Percentiles rank a stretch among this genome's conserved stretches.
Conservation (phyloP, 2,113 vertebrate species). For the Saccopteryx bilineata region DNA sequence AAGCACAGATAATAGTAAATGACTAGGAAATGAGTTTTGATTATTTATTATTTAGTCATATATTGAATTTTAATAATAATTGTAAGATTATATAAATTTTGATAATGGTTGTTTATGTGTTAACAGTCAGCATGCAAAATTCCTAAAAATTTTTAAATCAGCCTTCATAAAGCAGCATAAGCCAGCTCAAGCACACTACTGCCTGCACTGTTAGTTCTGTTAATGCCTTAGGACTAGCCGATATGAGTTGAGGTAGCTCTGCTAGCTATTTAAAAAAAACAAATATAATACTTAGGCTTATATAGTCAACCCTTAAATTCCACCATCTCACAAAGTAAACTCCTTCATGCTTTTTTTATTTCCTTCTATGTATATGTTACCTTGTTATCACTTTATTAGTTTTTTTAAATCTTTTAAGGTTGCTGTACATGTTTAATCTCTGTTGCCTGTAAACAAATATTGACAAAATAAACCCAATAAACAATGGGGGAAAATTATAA, state of each 20-base stretch:
- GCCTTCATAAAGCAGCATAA: not conserved
- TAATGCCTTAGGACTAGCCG: not conserved
- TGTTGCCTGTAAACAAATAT: constrained; percentile 40
- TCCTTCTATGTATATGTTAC: not conserved
- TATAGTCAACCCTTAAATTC: not conserved
- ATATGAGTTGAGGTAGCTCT: constrained; percentile 16
- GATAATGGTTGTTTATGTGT: not conserved
- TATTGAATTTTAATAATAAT: constrained; percentile 35
- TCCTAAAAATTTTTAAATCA: not conserved
- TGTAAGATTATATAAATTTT: constrained; percentile 2
- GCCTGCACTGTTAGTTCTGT: not conserved
- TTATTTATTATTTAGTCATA: not conserved
- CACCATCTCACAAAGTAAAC: not conserved
- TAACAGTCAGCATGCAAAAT: not conserved
- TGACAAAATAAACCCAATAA: constrained; percentile 39
- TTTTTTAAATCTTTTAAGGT: constrained; percentile 12
- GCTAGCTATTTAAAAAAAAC: not conserved
- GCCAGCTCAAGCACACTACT: not conserved
- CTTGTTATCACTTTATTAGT: constrained; percentile 28
- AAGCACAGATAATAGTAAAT: not conserved
- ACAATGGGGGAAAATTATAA: not conserved
- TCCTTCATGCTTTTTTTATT: not conserved
- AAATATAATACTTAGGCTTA: constrained; percentile 45
- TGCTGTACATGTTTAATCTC: constrained; percentile 15
- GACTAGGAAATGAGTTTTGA: constrained; percentile 2